Evolutionary conservation across 2,888 invertebrate genomes (phyloP).

Genomic region (Dicranocentrus wangi): DNA sequence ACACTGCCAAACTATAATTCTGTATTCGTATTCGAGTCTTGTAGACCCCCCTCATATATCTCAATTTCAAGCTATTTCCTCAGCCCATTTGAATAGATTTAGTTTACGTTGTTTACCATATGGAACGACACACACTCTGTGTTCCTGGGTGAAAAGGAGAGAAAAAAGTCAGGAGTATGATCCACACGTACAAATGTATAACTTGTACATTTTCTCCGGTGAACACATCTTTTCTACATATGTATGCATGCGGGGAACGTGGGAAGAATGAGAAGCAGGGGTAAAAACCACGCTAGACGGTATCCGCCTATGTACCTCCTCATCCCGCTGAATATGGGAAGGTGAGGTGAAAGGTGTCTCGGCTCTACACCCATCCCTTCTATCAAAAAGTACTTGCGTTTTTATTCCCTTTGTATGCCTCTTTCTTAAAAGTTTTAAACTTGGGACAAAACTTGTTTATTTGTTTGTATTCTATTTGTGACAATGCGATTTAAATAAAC

Average conservation of each 20-base stretch:
- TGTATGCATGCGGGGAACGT: conserved; percentile 60
- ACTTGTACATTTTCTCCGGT: conserved; percentile 37
- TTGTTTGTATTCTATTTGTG: conserved; percentile 48
- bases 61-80: conserved; percentile 58
- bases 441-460: conserved; percentile 50
- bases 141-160: conserved; percentile 6
- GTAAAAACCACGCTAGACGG: conserved; percentile 11
- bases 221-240: conserved; percentile 19
- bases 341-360: conserved; percentile 47
- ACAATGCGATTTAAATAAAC: conserved; percentile 59
- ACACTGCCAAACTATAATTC: conserved; percentile 19
- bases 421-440: conserved; percentile 39
- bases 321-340: not conserved
- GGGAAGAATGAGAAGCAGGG: conserved; percentile 35
- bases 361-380: not conserved
- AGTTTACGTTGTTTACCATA: conserved; percentile 57
- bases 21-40: conserved; percentile 58
- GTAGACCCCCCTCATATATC: conserved; percentile 49
- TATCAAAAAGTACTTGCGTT: conserved; percentile 39
- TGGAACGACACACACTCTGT: conserved; percentile 5
- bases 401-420: conserved; percentile 11
- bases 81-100: conserved; percentile 65
- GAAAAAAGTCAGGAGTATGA: conserved; percentile 17
- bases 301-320: not conserved
- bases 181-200: conserved; percentile 44